Evolutionary conservation across 1,140 invertebrate species (phyloP).

Genomic region (Cotesia chilonis): DNA sequence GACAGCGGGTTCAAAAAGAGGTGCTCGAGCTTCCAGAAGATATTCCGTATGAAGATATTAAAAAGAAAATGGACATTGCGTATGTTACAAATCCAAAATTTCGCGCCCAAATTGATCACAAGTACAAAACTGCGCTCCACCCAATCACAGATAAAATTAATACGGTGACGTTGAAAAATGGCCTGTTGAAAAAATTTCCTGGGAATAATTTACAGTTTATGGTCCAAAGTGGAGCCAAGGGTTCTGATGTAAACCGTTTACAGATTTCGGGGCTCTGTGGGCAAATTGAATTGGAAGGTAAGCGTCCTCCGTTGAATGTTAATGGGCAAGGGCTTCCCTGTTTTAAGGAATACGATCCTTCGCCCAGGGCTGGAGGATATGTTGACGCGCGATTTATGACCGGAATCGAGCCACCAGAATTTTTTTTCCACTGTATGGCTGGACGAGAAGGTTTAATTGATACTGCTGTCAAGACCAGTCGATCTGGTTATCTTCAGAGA

Average conservation of each 20-base stretch:
- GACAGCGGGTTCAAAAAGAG: constrained; percentile 73
- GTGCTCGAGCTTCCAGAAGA: constrained; percentile 76
- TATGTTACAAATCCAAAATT: constrained; percentile 80
- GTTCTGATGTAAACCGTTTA: constrained; percentile 94
- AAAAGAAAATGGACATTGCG: constrained; percentile 75
- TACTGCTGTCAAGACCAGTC: constrained; percentile 91
- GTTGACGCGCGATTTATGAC: constrained; percentile 96
- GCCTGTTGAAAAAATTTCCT: constrained; percentile 88
- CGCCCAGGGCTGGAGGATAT: constrained; percentile 94
- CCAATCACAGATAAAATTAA: constrained; percentile 91
- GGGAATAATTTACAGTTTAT: constrained; percentile 96
- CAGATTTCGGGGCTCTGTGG: constrained; percentile 97
- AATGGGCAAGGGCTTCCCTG: constrained; percentile 92
- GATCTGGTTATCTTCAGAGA: constrained; percentile 97
- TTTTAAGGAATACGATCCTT: constrained; percentile 89
- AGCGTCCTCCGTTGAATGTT: constrained; percentile 93
- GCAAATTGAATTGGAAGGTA: constrained; percentile 98
- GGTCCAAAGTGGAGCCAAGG: constrained; percentile 98
- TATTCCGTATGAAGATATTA: constrained; percentile 67
- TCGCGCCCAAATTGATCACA: constrained; percentile 81
- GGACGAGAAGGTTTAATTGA: constrained; percentile 93
- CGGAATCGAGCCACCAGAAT: constrained; percentile 96
- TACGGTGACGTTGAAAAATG: constrained; percentile 81
- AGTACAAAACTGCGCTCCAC: constrained; percentile 86
- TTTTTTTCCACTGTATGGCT: constrained; percentile 99